Evolutionary conservation across 2,797 vertebrate species (phyloP).

Genomic region (Acanthiza pusilla): DNA sequence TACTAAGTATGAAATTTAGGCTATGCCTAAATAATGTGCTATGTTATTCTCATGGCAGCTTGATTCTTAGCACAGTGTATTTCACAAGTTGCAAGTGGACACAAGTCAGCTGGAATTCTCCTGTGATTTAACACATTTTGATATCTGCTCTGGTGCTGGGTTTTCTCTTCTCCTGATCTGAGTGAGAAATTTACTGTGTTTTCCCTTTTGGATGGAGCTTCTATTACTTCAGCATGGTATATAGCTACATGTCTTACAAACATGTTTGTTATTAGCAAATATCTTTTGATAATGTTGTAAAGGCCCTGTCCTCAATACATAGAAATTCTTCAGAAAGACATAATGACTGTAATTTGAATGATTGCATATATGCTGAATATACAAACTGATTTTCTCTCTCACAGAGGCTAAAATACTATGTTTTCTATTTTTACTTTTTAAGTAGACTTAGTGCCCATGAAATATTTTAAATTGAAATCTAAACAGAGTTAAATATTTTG

Average conservation of each 20-base stretch:
- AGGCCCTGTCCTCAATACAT: neutral
- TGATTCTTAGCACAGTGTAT: neutral
- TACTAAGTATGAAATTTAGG: neutral
- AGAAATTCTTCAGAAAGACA: neutral
- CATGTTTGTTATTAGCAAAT: neutral
- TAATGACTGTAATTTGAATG: neutral
- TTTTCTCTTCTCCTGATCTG: neutral
- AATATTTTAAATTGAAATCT: neutral
- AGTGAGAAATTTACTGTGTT: neutral
- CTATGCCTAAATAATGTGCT: neutral
- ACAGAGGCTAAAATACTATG: neutral
- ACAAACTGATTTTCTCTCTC: neutral
- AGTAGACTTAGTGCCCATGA: neutral
- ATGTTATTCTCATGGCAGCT: neutral
- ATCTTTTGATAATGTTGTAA: neutral
- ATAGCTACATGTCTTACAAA: neutral
- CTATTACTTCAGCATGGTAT: neutral
- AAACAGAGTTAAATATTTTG: neutral
- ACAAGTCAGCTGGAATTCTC: neutral
- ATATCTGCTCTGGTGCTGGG: neutral
- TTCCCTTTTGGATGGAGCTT: neutral
- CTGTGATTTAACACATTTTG: neutral
- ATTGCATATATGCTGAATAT: neutral
- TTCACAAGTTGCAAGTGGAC: neutral
- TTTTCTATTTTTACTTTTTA: neutral